phyloP scores from a whole-genome alignment of 2,888 invertebrate genomes.

The Hirtodrosophila duncani region DNA sequence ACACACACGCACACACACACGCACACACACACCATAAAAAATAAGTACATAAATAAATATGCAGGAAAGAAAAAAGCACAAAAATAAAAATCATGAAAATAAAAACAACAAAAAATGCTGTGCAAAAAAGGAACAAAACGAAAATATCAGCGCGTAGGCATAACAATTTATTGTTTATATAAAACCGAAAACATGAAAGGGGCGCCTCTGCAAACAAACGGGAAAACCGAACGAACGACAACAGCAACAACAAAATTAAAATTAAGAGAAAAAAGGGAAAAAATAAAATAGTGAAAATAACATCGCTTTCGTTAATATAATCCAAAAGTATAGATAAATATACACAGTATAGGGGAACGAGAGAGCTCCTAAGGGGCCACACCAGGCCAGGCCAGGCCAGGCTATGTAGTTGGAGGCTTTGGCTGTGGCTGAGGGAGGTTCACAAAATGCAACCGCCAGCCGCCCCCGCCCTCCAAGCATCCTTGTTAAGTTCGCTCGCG shows the following conservation, averaged over 20 bases:
- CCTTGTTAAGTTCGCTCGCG: constrained; percentile 7
- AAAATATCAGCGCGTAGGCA: constrained; percentile 49
- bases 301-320: constrained; percentile 41
- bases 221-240: neutral
- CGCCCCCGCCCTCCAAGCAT: too few relatives aligned
- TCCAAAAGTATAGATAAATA: constrained; percentile 45
- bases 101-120: constrained; percentile 17
- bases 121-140: constrained; percentile 9
- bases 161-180: constrained; percentile 62
- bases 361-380: neutral
- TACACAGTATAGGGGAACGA: neutral
- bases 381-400: neutral
- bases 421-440: too few relatives aligned
- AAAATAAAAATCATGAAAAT: constrained; percentile 46
- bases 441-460: too few relatives aligned
- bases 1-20: constrained; percentile 1
- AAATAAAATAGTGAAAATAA: neutral
- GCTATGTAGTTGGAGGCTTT: neutral
- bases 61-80: constrained; percentile 49
- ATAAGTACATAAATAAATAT: constrained; percentile 34
- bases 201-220: neutral
- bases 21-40: constrained; percentile 8
- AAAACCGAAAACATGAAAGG: constrained; percentile 23
- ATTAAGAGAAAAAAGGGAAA: constrained; percentile 3
- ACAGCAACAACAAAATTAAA: constrained; percentile 1